Conservation (phyloP, 2,113 vertebrate genomes). For the Macrotis lagotis region DNA sequence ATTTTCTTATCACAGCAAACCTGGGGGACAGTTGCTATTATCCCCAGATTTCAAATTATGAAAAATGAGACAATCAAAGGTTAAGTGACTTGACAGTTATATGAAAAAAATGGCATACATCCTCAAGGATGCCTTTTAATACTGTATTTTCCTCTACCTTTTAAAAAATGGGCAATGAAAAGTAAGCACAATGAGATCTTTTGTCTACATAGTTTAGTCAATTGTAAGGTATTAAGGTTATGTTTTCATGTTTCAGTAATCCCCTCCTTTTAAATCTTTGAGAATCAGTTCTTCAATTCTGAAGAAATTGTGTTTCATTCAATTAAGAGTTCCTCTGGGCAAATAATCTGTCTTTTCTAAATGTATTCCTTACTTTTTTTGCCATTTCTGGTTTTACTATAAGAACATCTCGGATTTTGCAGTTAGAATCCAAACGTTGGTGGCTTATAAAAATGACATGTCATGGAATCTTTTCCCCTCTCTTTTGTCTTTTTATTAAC, state of each 20-base stretch:
- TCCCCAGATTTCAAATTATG: background rate
- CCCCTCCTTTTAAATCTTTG: background rate
- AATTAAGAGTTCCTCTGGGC: background rate
- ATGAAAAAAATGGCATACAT: background rate
- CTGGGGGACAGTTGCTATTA: background rate
- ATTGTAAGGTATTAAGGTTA: background rate
- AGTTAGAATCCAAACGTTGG: background rate
- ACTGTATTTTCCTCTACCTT: background rate
- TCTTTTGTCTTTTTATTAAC: background rate
- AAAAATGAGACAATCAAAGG: background rate
- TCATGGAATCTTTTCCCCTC: background rate
- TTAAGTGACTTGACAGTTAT: background rate
- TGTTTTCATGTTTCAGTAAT: background rate
- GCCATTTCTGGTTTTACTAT: background rate
- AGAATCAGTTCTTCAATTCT: background rate
- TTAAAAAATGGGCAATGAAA: no score
- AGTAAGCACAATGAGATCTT: background rate
- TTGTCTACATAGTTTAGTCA: background rate
- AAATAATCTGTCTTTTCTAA: background rate
- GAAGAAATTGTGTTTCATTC: background rate
- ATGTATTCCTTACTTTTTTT: background rate
- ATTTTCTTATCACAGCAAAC: background rate
- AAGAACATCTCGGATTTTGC: background rate
- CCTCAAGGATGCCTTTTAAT: background rate
- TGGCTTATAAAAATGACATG: background rate